Evolutionary conservation across 2,113 vertebrate genomes (phyloP), one percentile per base, ranked within the genome.

Genomic region (Lethenteron reissneri): DNA sequence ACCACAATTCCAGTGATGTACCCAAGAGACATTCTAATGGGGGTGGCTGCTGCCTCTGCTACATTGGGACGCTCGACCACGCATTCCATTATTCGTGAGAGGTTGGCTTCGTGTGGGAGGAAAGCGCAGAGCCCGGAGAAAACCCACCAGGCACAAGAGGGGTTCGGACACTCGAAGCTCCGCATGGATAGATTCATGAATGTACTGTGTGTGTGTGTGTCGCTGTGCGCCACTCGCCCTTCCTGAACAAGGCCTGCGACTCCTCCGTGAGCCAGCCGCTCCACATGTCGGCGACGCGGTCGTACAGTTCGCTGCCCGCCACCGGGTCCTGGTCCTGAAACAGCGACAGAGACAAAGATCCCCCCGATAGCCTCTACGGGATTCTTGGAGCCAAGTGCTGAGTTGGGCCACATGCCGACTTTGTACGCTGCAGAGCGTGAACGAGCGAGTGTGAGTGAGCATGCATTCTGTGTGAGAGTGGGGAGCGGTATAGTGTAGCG

Each of bases 271-370:
- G 76, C 94, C 94, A 97, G 2, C 80, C 84, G 9, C 81, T 79
- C 94, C 94, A 97, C 73, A 92, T 83, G 71, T 82, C 77, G 41
- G 86, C 85, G 57, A 83, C 91, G 10, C 88, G 87, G 70, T 79
- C 75, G 72, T 97, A 97, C 74, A 97, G 79, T 74, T 81, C 82
- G 73, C 83, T 92, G 11, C 80, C 80, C 13, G 79, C 78, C 2
- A 77, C 70, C 56, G 86, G 85, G 77, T 94, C 78, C 76, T 97
- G 92, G 78, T 97, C 89, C 94, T 97, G 72, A 75, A 58, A 80
- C 75, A 72, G 78, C 17, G 75, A 56, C 7, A 80, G 73, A 19
- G 74, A 9, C 74, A 74, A 12, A 12, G 14, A 58, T 9, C 19
- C 71, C n/a, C 75, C 25, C 25, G 58, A 56, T 12, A 58, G 14